Percentiles rank a stretch among this genome's conserved stretches.
phyloP scores from a whole-genome alignment of 1,140 invertebrate genomes.

The Chironomus tepperi region DNA sequence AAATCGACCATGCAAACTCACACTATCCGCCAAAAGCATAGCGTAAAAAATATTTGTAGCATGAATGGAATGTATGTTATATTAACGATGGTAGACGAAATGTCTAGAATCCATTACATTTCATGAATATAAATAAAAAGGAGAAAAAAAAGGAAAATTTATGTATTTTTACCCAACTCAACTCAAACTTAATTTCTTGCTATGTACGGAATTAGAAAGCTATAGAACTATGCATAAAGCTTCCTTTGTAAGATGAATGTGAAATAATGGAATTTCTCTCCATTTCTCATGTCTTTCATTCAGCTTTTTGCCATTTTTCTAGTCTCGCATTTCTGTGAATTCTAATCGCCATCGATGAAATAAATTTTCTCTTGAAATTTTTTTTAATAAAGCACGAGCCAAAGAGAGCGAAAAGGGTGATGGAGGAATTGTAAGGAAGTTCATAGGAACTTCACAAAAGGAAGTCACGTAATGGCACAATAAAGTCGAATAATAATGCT shows the following conservation, averaged over 20 bases:
- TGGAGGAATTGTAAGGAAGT: too few species aligned
- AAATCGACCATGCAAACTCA: too few species aligned
- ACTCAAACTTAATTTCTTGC: neutral
- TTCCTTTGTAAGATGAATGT: neutral
- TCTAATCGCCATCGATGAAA: neutral
- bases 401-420: too few species aligned
- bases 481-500: too few species aligned
- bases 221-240: constrained; percentile 4
- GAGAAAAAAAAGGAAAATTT: neutral
- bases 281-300: too few species aligned
- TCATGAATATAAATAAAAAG: constrained; percentile 11
- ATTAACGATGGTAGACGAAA: neutral
- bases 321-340: neutral
- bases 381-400: too few species aligned
- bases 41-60: neutral
- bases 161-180: constrained; percentile 6
- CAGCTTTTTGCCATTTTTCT: too few species aligned
- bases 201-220: neutral
- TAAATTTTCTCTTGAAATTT: neutral
- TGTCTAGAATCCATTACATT: constrained; percentile 13
- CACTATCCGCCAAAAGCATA: neutral
- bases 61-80: constrained; percentile 9
- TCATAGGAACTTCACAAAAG: too few species aligned
- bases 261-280: neutral
- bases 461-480: too few species aligned